phyloP scores from a whole-genome alignment of 2,113 vertebrate genomes.

The Crotalus helleri region DNA sequence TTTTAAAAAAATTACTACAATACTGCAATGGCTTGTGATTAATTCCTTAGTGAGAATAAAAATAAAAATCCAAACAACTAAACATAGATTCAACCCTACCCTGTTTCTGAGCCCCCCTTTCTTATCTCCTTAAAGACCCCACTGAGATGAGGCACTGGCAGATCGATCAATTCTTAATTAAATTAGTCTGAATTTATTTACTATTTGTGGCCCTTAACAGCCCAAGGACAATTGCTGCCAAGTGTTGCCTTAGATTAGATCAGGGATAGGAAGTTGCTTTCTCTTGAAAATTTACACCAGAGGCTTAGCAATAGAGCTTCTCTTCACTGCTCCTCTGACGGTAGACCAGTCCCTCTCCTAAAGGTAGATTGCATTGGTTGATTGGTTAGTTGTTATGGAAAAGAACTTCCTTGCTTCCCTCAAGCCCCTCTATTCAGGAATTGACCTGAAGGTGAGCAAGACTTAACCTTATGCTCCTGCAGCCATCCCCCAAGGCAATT shows the following conservation, averaged over 20 bases:
- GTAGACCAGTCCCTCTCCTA: constrained; percentile 71
- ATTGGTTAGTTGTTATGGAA: constrained; percentile 63
- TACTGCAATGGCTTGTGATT: not conserved
- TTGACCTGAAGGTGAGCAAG: constrained; percentile 59
- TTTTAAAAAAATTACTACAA: not conserved
- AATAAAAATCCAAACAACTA: not conserved
- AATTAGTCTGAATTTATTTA: constrained; percentile 75
- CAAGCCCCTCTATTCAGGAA: constrained; percentile 57
- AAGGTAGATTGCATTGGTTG: constrained; percentile 69
- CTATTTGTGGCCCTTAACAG: constrained; percentile 68
- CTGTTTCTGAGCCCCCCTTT: not conserved
- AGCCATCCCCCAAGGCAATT: not conserved
- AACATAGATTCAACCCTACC: not conserved
- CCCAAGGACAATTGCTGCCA: constrained; percentile 73
- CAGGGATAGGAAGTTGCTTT: constrained; percentile 70
- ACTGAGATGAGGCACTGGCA: constrained; percentile 49
- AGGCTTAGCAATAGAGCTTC: constrained; percentile 67
- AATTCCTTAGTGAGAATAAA: not conserved
- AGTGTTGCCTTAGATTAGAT: constrained; percentile 74
- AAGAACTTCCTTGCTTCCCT: constrained; percentile 46
- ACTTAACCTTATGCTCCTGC: constrained; percentile 12
- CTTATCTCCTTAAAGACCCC: constrained; percentile 36
- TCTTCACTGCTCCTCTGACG: constrained; percentile 69
- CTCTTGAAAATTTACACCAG: constrained; percentile 68
- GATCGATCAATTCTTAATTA: constrained; percentile 60